These are phyloP conservation scores for Trichomalopsis sarcophagae DNA, from an alignment of 1,140 invertebrate genomes.

Conservation along the genomic window DNA sequence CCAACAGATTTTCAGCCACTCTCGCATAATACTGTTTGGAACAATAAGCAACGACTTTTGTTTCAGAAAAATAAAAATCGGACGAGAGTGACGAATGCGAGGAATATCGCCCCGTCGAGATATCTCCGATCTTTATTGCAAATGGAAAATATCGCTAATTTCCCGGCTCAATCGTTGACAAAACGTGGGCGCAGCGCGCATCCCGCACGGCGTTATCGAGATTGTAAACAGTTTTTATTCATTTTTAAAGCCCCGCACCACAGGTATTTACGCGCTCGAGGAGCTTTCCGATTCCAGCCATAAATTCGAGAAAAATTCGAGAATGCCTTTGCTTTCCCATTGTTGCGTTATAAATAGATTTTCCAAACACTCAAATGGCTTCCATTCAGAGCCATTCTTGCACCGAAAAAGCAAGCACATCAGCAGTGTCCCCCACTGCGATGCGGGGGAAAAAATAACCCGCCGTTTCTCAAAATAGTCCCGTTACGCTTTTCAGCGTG, in stretches of 20 bases:
- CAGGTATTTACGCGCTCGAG: neutral
- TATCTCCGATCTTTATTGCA: neutral
- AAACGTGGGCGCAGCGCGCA: too few species aligned
- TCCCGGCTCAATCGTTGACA: too few species aligned
- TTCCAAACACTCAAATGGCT: conserved; percentile 32
- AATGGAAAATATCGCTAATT: neutral
- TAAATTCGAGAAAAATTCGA: conserved; percentile 23
- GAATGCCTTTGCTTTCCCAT: conserved; percentile 12
- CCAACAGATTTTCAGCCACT: too few species aligned
- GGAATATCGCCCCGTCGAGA: neutral
- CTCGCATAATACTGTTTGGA: too few species aligned
- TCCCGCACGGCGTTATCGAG: conserved; percentile 32
- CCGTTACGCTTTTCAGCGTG: neutral
- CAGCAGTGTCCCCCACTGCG: conserved; percentile 21
- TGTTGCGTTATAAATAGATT: conserved; percentile 50
- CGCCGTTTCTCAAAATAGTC: conserved; percentile 5
- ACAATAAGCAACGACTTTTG: too few species aligned
- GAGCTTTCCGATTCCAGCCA: neutral
- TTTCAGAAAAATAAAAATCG: too few species aligned
- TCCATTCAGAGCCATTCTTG: conserved; percentile 19
- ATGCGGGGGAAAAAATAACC: conserved; percentile 28
- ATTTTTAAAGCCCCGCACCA: conserved; percentile 11
- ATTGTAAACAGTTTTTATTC: conserved; percentile 48
- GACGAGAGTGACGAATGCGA: neutral
- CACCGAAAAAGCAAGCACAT: neutral